Evolutionary conservation across 2,797 vertebrate genomes (phyloP).

Genomic region (Glyptemys insculpta): DNA sequence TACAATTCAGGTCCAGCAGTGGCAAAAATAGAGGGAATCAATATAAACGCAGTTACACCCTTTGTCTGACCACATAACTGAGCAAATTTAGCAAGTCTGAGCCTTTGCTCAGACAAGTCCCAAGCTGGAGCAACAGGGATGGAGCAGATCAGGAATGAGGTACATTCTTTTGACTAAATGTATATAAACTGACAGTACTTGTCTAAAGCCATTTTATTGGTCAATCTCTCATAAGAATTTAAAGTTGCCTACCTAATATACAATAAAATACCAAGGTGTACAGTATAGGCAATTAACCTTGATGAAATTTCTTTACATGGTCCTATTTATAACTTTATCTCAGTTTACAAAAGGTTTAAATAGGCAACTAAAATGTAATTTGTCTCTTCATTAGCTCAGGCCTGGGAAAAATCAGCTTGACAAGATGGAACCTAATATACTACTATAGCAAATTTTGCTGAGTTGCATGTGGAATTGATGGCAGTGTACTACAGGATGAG

Average conservation of each 20-base stretch:
- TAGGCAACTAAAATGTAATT: slow-evolving; percentile 19
- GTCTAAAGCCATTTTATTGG: not conserved
- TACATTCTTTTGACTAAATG: not conserved
- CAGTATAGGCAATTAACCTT: slow-evolving; percentile 23
- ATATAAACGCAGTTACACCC: not conserved
- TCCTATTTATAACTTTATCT: slow-evolving; percentile 20
- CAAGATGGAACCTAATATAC: not conserved
- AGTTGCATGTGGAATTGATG: not conserved
- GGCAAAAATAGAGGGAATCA: not conserved
- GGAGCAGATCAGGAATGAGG: not conserved
- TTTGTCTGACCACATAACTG: not conserved
- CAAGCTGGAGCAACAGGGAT: not conserved
- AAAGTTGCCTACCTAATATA: not conserved
- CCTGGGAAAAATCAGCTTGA: not conserved
- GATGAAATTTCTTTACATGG: slow-evolving; percentile 3
- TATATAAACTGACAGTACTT: not conserved
- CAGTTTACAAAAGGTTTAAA: slow-evolving; percentile 51
- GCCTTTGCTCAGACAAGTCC: rapidly evolving
- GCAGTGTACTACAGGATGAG: not conserved
- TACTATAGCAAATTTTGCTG: not conserved
- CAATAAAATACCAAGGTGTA: not conserved
- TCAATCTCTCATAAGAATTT: slow-evolving; percentile 2
- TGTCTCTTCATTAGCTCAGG: not conserved
- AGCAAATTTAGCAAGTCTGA: not conserved
- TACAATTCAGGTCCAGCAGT: not conserved